Base-by-base conservation (phyloP, 2,113 vertebrate genomes). In the Protomyctophum bolini region DNA sequence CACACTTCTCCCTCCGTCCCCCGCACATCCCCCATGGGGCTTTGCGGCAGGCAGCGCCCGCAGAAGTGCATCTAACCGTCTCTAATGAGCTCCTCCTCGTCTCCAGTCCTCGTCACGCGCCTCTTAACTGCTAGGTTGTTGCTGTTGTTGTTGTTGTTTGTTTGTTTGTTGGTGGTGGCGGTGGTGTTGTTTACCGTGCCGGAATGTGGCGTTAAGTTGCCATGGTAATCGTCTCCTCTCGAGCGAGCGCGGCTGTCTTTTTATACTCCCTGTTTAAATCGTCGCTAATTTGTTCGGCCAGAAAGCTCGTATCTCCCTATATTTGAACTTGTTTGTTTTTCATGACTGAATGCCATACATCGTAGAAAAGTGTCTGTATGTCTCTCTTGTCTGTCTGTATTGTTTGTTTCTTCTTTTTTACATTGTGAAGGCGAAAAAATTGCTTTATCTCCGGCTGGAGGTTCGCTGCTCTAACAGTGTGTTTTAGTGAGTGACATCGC, bases 51-150 rank as follows among this genome's bases (percentile, higher is more conserved):
- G n/a, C n/a, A n/a, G n/a, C n/a, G n/a, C n/a, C 76, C 71, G 10
- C 74, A 88, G 84, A 86, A 86, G 87, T 88, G 85, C 88, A 89
- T 88, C 83, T 83, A 90, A 86, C 82, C 87, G 83, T 85, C 80
- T 82, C 87, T 92, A 91, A 92, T 91, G 86, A 90, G 83, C 75
- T 79, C 60, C 33, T 33, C 33, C 2, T 4, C 33, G 33, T 33
- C 33, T 2, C 33, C 33, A n/a, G 2, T 33, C 33, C 33, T 33
- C 33, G 2, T 33, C 33, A n/a, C n/a, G n/a, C 33, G 2, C 33
- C 33, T 33, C 4, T 33, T 33, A 4, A 33, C 33, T 33, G 33
- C 33, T 4, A 4, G 79, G 76, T 75, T 70, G 74, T 51, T 67
- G 84, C 81, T 28, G 21, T 77, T 54, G 71, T 70, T 81, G 76